Conservation (phyloP, 1,140 invertebrate genomes). For the Lepidurus arcticus region DNA sequence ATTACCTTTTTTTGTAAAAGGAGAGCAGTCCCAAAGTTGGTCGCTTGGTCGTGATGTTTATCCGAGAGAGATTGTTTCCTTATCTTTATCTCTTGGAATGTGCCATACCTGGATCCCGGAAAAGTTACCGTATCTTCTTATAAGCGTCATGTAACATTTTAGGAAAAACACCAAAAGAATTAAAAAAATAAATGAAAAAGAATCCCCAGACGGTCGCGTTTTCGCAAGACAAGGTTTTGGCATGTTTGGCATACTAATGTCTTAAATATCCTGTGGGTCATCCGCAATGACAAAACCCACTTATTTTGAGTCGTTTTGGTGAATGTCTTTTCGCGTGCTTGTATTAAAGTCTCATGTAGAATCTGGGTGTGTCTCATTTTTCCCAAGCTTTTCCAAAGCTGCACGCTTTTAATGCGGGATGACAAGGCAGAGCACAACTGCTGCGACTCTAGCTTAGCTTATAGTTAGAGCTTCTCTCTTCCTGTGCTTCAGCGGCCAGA, state of each 20-base stretch:
- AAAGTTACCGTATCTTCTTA: background rate
- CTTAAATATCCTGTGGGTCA: conserved; percentile 1
- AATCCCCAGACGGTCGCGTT: background rate
- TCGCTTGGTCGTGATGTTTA: background rate
- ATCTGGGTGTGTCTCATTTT: conserved; percentile 1
- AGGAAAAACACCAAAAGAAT: background rate
- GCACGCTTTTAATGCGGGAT: background rate
- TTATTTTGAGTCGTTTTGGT: background rate
- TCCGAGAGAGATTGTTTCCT: background rate
- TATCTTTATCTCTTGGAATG: background rate
- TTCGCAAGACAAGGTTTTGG: background rate
- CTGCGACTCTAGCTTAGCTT: background rate
- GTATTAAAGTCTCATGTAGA: background rate
- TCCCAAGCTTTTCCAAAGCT: background rate
- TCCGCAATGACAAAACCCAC: background rate
- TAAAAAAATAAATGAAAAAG: background rate
- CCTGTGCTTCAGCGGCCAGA: background rate
- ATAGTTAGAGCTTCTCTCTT: background rate
- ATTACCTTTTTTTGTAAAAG: background rate
- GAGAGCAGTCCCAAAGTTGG: background rate
- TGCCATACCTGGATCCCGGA: conserved; percentile 8
- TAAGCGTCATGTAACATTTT: conserved; percentile 1
- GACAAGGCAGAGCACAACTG: conserved; percentile 2
- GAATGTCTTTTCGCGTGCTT: background rate
- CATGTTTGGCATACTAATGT: background rate